phyloP scores from a whole-genome alignment of 2,797 vertebrate species.

The Enteromius mattozi region DNA sequence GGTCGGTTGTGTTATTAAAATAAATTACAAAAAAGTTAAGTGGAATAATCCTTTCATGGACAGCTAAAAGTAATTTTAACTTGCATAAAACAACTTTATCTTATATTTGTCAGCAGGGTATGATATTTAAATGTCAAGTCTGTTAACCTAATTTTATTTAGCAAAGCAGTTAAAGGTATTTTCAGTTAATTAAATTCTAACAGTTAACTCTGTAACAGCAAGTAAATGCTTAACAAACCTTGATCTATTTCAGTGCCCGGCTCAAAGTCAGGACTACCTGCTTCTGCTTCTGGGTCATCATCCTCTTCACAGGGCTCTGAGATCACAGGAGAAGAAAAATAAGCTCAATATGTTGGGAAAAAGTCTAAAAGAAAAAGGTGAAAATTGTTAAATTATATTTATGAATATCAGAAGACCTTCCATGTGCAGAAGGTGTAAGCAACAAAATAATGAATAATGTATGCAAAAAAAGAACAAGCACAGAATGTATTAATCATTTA shows the following conservation, averaged over 20 bases:
- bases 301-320: constrained; percentile 83
- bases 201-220: background rate
- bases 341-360: background rate
- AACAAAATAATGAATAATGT: background rate
- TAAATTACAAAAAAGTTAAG: background rate
- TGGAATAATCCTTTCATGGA: background rate
- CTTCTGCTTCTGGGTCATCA: constrained; percentile 85
- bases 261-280: constrained; percentile 86
- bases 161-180: background rate
- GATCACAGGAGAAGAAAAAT: constrained; percentile 58
- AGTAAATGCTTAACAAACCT: constrained; percentile 72
- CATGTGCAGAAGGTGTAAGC: background rate
- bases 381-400: background rate
- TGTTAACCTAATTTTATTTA: background rate
- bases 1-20: background rate
- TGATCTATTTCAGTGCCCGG: constrained; percentile 91
- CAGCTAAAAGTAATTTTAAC: background rate
- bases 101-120: background rate
- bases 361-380: background rate
- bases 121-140: background rate
- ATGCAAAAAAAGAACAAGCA: background rate
- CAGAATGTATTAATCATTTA: background rate
- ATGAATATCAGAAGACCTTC: background rate
- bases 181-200: background rate
- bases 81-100: background rate